A percentile compares a stretch with the other conserved stretches of the same genome.
Evolutionary conservation across 2,113 vertebrate genomes (phyloP).

Genomic region (Centropus bengalensis): DNA sequence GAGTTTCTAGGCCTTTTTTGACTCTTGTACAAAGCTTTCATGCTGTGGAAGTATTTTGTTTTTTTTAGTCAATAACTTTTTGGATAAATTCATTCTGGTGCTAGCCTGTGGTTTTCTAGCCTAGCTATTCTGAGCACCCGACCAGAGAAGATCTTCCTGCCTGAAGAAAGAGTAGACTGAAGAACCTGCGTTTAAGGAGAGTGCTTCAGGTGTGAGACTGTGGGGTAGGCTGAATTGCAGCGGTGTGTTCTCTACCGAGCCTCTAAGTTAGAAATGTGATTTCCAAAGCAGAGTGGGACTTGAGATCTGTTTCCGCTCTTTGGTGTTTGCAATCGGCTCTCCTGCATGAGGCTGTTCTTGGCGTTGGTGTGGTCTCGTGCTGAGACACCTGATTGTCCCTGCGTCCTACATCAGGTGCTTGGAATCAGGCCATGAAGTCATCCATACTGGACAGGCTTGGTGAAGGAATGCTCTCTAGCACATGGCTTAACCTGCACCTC

Average conservation of each 20-base stretch:
- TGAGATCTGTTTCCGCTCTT: not conserved
- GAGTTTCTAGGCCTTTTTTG: not conserved
- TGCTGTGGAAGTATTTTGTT: not conserved
- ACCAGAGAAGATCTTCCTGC: not conserved
- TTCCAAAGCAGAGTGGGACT: not conserved
- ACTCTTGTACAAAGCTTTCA: not conserved
- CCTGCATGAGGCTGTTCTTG: not conserved
- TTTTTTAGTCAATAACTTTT: not conserved
- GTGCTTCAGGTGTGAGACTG: not conserved
- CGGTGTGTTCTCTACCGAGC: not conserved
- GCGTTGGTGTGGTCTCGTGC: not conserved
- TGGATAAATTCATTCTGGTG: not conserved
- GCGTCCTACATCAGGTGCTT: not conserved
- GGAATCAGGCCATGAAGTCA: not conserved
- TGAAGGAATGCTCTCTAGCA: not conserved
- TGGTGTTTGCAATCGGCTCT: not conserved
- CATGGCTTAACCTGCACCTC: not conserved
- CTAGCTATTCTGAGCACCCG: not conserved
- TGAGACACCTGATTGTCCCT: not conserved
- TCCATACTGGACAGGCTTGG: not conserved
- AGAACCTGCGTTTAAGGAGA: not conserved
- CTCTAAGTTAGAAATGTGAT: not conserved
- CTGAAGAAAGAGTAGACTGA: not conserved
- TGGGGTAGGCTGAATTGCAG: not conserved
- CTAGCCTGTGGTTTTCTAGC: not conserved